Evolutionary conservation across 2,797 vertebrate species (phyloP).

Genomic region (Geotrypetes seraphini): DNA sequence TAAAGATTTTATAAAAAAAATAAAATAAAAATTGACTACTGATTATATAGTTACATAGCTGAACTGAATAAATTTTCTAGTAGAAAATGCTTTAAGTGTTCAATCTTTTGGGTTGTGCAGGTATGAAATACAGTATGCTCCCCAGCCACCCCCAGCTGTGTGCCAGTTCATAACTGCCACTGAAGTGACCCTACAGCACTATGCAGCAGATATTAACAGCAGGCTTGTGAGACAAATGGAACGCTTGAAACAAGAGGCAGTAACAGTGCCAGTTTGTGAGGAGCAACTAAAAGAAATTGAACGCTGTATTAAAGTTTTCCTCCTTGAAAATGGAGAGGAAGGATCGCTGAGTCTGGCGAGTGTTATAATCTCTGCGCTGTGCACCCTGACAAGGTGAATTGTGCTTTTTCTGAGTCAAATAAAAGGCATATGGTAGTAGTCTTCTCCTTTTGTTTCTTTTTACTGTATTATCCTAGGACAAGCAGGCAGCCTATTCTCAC

Average conservation of each 20-base stretch:
- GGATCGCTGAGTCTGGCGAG: constrained; percentile 85
- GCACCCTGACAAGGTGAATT: constrained; percentile 80
- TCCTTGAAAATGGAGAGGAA: constrained; percentile 81
- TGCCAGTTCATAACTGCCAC: constrained; percentile 83
- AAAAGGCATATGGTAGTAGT: too few species aligned
- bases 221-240: constrained; percentile 80
- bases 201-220: constrained; percentile 78
- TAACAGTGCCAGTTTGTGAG: constrained; percentile 74
- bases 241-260: constrained; percentile 82
- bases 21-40: too few species aligned
- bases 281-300: constrained; percentile 96
- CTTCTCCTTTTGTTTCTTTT: too few species aligned
- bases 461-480: too few species aligned
- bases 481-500: too few species aligned
- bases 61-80: background rate
- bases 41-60: too few species aligned
- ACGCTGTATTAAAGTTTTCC: constrained; percentile 86
- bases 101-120: constrained; percentile 37
- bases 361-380: constrained; percentile 86
- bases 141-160: constrained; percentile 65
- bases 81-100: background rate
- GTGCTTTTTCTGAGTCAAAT: too few species aligned
- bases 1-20: too few species aligned
- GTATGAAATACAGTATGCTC: constrained; percentile 84
- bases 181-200: constrained; percentile 82